Conservation (phyloP, 92 coral and sea anemone species). For the Porites lobata region DNA sequence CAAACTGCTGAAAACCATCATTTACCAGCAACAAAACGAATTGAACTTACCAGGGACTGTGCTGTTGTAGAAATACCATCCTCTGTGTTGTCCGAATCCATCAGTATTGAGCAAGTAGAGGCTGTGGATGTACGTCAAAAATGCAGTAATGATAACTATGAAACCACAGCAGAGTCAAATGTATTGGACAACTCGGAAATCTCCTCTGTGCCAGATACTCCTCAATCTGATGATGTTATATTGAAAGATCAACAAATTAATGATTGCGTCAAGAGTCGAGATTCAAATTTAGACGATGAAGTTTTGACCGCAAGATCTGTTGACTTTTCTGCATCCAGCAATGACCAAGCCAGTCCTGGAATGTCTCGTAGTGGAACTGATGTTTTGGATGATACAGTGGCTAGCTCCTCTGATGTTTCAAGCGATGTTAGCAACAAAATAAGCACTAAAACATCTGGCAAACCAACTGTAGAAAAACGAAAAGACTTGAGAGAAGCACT, state of each 20-base stretch:
- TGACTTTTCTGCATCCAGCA: background rate
- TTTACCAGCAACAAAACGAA: background rate
- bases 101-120: background rate
- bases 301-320: background rate
- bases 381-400: background rate
- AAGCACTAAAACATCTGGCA: background rate
- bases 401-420: slow-evolving; percentile 1
- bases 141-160: background rate
- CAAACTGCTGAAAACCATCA: background rate
- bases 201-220: background rate
- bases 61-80: slow-evolving; percentile 17
- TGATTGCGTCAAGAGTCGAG: background rate
- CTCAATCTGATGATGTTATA: background rate
- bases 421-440: background rate
- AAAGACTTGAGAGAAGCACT: background rate
- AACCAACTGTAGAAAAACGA: background rate
- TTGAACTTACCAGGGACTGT: background rate
- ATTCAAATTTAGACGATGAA: background rate
- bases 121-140: background rate
- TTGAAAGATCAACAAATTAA: background rate
- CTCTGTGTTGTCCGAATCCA: background rate
- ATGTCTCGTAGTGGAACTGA: background rate
- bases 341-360: background rate
- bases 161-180: background rate
- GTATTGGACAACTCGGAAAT: background rate